phyloP scores from a whole-genome alignment of 2,888 invertebrate species.

The Ferdinandea cuprea region DNA sequence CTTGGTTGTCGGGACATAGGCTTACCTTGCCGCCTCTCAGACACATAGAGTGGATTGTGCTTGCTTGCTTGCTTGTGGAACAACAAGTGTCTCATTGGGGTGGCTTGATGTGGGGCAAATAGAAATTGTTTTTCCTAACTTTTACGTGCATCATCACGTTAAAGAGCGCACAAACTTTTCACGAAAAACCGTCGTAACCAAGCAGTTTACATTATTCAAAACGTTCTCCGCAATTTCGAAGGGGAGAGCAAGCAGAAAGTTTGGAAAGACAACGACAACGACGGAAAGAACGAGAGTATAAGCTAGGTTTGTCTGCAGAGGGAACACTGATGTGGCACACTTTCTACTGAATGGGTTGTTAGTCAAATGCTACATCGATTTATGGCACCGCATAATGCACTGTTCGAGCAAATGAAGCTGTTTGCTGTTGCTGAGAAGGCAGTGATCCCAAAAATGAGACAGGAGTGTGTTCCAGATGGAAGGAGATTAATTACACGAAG shows the following conservation, averaged over 20 bases:
- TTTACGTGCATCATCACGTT: slow-evolving; percentile 30
- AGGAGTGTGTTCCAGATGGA: slow-evolving; percentile 8
- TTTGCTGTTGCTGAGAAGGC: too few relatives aligned
- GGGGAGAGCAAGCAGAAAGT: not conserved
- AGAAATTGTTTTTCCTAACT: slow-evolving; percentile 29
- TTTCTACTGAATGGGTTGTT: slow-evolving; percentile 48
- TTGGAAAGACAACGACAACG: not conserved
- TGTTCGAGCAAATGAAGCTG: not conserved
- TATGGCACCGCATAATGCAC: slow-evolving; percentile 34
- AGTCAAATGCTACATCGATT: slow-evolving; percentile 60
- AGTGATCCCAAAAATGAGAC: not conserved
- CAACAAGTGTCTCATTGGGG: slow-evolving; percentile 30
- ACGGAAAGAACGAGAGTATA: not conserved
- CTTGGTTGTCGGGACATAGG: not conserved
- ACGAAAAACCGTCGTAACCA: slow-evolving; percentile 34
- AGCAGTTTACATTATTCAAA: slow-evolving; percentile 53
- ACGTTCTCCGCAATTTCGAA: slow-evolving; percentile 22
- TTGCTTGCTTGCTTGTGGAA: too few relatives aligned
- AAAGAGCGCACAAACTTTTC: slow-evolving; percentile 14
- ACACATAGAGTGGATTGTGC: not conserved
- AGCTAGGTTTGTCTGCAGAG: slow-evolving; percentile 3
- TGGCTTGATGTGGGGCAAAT: not conserved
- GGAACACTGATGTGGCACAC: slow-evolving; percentile 28
- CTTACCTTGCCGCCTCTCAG: not conserved
- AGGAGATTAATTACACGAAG: slow-evolving; percentile 45